Conservation (phyloP, 2,113 vertebrate species). For the Suncus etruscus region DNA sequence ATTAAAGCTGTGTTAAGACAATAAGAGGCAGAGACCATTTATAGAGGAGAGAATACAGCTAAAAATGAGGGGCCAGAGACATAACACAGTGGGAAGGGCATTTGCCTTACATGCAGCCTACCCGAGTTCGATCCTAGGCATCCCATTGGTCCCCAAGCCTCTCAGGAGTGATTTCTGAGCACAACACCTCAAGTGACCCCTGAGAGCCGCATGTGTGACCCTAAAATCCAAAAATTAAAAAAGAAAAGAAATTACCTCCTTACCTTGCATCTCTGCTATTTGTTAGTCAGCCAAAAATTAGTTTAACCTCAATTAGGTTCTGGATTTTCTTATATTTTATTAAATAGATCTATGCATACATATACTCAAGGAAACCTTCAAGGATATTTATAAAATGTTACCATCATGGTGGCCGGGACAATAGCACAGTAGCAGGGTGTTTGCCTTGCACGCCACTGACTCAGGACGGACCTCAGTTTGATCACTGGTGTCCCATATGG, state of each 20-base stretch:
- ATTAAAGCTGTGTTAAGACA: background rate
- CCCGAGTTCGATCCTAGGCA: too few species aligned
- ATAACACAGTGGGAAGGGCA: too few species aligned
- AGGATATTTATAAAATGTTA: slow-evolving; percentile 47
- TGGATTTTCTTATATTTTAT: slow-evolving; percentile 28
- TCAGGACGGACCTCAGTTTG: too few species aligned
- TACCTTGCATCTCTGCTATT: slow-evolving; percentile 33
- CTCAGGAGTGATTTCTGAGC: too few species aligned
- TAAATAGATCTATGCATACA: background rate
- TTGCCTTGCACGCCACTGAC: too few species aligned
- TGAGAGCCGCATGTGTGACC: too few species aligned
- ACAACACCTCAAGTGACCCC: too few species aligned
- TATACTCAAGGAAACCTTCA: background rate
- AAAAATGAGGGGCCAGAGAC: background rate
- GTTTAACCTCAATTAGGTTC: slow-evolving; percentile 16
- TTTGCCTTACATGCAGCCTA: too few species aligned
- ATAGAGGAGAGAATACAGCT: background rate
- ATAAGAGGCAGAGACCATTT: slow-evolving; percentile 13
- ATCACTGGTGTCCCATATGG: too few species aligned
- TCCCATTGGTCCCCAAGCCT: too few species aligned
- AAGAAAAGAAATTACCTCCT: background rate
- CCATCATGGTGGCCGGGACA: background rate
- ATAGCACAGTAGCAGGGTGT: too few species aligned
- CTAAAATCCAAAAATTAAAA: background rate
- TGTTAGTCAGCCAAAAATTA: background rate